Percentiles rank a stretch among this genome's conserved stretches.
Evolutionary conservation across 2,888 invertebrate genomes (phyloP).

Genomic region (Oithona nana): DNA sequence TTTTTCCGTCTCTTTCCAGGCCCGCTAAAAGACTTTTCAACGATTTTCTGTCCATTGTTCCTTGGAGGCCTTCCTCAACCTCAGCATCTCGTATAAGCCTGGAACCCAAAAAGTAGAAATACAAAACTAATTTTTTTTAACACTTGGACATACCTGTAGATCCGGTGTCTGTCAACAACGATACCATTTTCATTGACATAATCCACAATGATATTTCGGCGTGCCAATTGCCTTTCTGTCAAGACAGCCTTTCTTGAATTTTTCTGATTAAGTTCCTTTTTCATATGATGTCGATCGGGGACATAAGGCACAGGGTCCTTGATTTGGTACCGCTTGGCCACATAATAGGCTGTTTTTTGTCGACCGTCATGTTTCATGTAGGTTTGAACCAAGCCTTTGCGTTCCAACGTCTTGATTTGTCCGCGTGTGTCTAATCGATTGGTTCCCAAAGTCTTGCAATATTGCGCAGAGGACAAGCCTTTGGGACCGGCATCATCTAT

Average conservation of each 20-base stretch:
- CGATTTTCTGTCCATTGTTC: slow-evolving; percentile 43
- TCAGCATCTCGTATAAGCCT: slow-evolving; percentile 34
- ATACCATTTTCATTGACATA: slow-evolving; percentile 39
- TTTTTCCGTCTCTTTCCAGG: slow-evolving; percentile 37
- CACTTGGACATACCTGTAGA: slow-evolving; percentile 18
- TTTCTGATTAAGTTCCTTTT: neutral
- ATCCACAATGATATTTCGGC: slow-evolving; percentile 43
- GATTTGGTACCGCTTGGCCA: neutral
- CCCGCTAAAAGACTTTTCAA: slow-evolving; percentile 39
- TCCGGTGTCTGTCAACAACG: slow-evolving; percentile 13
- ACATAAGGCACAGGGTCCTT: neutral
- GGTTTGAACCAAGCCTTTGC: neutral
- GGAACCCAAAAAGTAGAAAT: neutral
- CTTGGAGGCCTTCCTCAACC: slow-evolving; percentile 35
- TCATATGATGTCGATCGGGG: neutral
- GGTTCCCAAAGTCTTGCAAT: neutral
- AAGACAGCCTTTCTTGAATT: neutral
- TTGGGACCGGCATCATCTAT: neutral
- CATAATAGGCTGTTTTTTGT: neutral
- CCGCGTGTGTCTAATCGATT: neutral
- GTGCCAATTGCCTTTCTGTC: slow-evolving; percentile 24
- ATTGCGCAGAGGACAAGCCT: neutral
- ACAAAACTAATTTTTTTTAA: neutral
- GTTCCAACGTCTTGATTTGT: neutral
- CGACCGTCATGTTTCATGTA: neutral